phyloP scores from a whole-genome alignment of 2,888 invertebrate species.

The Synergus japonicus region DNA sequence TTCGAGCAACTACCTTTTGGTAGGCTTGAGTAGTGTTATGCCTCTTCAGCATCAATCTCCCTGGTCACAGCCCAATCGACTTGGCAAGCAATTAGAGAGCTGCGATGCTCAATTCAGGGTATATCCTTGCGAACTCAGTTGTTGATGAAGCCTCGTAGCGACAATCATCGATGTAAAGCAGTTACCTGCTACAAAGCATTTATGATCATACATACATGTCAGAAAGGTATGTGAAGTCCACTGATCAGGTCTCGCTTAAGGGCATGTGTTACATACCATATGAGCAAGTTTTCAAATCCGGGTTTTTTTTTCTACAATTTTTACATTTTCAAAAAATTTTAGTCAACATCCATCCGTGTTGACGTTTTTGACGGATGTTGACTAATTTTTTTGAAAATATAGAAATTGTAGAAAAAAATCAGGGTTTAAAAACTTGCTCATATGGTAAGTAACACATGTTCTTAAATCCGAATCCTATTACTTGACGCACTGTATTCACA shows the following conservation, averaged over 20 bases:
- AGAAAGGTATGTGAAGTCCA: constrained; percentile 68
- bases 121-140: constrained; percentile 72
- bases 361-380: too few species aligned
- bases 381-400: too few species aligned
- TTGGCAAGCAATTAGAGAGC: constrained; percentile 72
- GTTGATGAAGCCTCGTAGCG: constrained; percentile 76
- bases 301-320: too few species aligned
- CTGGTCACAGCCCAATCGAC: constrained; percentile 71
- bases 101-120: constrained; percentile 73
- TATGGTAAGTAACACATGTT: too few species aligned
- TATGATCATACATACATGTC: constrained; percentile 76
- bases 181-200: constrained; percentile 76
- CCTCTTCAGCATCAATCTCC: constrained; percentile 71
- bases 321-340: too few species aligned
- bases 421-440: too few species aligned
- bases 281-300: too few species aligned
- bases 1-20: constrained; percentile 74
- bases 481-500: neutral
- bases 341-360: too few species aligned
- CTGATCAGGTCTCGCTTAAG: neutral
- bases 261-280: too few species aligned
- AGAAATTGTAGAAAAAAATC: too few species aligned
- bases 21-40: constrained; percentile 76
- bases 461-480: constrained; percentile 1
- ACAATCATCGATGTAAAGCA: constrained; percentile 73